Evolutionary conservation across 2,888 invertebrate species (phyloP).

Genomic region (Rotaria magnacalcarata): DNA sequence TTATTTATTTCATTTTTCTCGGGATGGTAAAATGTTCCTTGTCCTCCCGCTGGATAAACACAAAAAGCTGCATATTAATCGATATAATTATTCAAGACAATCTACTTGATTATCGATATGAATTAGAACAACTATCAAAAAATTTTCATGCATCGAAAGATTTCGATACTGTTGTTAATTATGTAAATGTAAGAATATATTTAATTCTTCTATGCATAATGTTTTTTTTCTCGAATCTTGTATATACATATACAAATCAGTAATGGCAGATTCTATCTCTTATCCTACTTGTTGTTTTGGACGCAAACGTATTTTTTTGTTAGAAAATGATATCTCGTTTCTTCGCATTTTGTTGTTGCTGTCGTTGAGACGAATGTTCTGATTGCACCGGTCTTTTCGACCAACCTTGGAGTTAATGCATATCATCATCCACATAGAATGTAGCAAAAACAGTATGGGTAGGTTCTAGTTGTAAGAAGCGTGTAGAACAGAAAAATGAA

Average conservation of each 20-base stretch:
- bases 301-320: neutral
- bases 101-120: neutral
- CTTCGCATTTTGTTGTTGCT: neutral
- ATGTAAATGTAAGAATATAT: neutral
- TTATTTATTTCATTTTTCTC: no score
- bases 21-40: no score
- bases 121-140: neutral
- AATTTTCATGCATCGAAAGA: neutral
- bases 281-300: neutral
- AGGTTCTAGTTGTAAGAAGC: neutral
- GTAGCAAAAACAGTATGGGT: neutral
- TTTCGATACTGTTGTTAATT: neutral
- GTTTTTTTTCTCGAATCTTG: neutral
- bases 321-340: neutral
- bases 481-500: neutral
- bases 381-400: neutral
- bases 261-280: neutral
- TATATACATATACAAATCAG: neutral
- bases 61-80: neutral
- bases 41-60: no score
- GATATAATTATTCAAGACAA: neutral
- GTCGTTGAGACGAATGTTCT: neutral
- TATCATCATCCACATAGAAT: neutral
- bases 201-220: neutral
- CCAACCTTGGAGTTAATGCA: conserved; percentile 7